Conservation (phyloP, 1,140 invertebrate genomes). For the Centruroides sculpturatus region DNA sequence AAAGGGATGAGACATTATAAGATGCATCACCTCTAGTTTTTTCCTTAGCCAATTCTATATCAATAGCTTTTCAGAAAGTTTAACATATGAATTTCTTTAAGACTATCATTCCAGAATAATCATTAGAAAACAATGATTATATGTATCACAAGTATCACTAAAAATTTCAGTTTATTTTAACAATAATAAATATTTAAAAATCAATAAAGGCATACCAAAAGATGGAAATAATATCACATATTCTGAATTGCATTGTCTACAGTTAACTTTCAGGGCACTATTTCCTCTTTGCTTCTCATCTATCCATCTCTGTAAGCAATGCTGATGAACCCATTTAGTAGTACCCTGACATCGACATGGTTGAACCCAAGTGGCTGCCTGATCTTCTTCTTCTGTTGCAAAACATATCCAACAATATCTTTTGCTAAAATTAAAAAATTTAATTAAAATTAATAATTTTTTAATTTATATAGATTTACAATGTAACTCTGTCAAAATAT, state of each 20-base stretch:
- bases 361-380: conserved; percentile 74
- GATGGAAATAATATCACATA: conserved; percentile 86
- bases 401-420: conserved; percentile 89
- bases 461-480: too few species aligned
- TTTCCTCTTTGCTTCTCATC: conserved; percentile 94
- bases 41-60: too few species aligned
- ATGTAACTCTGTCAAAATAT: too few species aligned
- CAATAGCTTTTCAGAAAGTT: too few species aligned
- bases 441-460: neutral
- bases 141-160: too few species aligned
- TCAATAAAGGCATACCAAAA: conserved; percentile 36
- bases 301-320: conserved; percentile 93
- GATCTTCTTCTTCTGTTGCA: conserved; percentile 87
- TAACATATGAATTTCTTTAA: too few species aligned
- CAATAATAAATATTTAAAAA: too few species aligned
- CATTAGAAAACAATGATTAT: too few species aligned
- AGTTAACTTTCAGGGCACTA: conserved; percentile 63
- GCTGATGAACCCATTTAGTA: conserved; percentile 63
- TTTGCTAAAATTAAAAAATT: conserved; percentile 7
- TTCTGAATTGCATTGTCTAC: conserved; percentile 89
- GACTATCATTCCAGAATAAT: too few species aligned
- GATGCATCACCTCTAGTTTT: too few species aligned
- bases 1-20: too few species aligned
- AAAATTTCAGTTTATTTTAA: too few species aligned
- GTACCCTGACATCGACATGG: conserved; percentile 90